Percentiles rank a stretch among this genome's conserved stretches.
These are phyloP conservation scores for Microtus montanus DNA, from an alignment of 2,113 vertebrate species.

Conservation along the genomic window DNA sequence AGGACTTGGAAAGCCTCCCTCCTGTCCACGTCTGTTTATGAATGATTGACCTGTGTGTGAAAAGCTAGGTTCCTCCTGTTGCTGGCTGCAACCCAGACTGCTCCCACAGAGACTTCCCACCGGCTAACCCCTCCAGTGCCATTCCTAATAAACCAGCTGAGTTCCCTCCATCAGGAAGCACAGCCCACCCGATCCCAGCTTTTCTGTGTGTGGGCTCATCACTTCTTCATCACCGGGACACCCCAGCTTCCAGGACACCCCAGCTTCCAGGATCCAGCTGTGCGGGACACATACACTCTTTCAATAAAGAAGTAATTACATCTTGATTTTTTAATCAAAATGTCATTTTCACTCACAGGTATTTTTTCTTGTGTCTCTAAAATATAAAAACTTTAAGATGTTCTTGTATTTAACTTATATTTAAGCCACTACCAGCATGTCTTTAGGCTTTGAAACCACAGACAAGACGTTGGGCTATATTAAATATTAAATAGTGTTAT, in stretches of 20 bases:
- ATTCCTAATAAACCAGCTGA: background rate
- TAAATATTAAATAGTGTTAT: too few relatives aligned
- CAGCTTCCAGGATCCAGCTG: background rate
- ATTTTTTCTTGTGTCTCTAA: too few relatives aligned
- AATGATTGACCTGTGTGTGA: background rate
- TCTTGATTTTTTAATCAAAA: constrained; percentile 29
- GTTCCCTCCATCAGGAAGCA: background rate
- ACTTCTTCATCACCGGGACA: background rate
- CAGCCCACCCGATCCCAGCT: background rate
- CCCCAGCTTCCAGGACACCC: background rate
- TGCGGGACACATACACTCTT: background rate
- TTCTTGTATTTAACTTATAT: too few relatives aligned
- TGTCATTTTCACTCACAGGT: too few relatives aligned
- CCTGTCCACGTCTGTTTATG: background rate
- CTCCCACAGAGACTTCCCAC: background rate
- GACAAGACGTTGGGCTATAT: too few relatives aligned
- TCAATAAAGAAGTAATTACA: background rate
- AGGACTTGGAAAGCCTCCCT: background rate
- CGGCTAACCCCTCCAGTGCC: background rate
- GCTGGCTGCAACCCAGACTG: too few relatives aligned
- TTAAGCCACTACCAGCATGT: too few relatives aligned
- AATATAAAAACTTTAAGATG: too few relatives aligned
- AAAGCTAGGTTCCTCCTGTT: background rate
- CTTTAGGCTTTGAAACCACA: too few relatives aligned
- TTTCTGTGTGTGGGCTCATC: background rate